Conservation (phyloP, 2,113 vertebrate species). For the Sapayoa aenigma region DNA sequence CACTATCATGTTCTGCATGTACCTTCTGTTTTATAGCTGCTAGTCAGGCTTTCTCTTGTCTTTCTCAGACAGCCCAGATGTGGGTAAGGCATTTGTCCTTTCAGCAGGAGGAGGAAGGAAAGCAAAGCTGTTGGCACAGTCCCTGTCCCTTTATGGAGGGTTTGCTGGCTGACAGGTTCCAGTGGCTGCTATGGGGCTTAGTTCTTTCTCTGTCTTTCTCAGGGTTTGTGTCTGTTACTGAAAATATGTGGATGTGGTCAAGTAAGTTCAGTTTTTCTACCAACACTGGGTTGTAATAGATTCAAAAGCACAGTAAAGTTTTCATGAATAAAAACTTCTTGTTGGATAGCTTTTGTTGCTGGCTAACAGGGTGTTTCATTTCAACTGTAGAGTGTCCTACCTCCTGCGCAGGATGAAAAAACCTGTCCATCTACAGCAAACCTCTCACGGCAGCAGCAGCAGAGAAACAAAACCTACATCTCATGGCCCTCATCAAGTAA, state of each 20-base stretch:
- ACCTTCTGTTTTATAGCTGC: not conserved
- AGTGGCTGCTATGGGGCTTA: constrained; percentile 28
- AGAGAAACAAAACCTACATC: constrained; percentile 86
- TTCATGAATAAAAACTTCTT: not conserved
- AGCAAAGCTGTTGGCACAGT: not conserved
- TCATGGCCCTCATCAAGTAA: constrained; percentile 91
- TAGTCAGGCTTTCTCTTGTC: not conserved
- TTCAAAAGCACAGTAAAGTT: constrained; percentile 47
- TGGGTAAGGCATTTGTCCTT: not conserved
- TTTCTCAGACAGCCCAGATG: not conserved
- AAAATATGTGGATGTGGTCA: constrained; percentile 63
- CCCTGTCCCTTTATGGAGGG: not conserved
- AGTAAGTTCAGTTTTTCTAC: constrained; percentile 65
- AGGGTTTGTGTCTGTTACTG: constrained; percentile 67
- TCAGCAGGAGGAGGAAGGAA: constrained; percentile 35
- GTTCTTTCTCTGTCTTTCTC: constrained; percentile 60
- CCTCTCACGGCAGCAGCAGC: constrained; percentile 81
- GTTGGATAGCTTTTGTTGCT: not conserved
- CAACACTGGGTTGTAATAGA: constrained; percentile 35
- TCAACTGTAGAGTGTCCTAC: constrained; percentile 78
- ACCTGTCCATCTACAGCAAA: constrained; percentile 78
- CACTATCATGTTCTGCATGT: not conserved
- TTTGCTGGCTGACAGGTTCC: constrained; percentile 42
- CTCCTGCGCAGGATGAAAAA: constrained; percentile 87
- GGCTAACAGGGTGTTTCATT: constrained; percentile 10